These are phyloP conservation scores for Serranus cabrilla DNA, from an alignment of 2,797 vertebrate species.

Conservation along the genomic window DNA sequence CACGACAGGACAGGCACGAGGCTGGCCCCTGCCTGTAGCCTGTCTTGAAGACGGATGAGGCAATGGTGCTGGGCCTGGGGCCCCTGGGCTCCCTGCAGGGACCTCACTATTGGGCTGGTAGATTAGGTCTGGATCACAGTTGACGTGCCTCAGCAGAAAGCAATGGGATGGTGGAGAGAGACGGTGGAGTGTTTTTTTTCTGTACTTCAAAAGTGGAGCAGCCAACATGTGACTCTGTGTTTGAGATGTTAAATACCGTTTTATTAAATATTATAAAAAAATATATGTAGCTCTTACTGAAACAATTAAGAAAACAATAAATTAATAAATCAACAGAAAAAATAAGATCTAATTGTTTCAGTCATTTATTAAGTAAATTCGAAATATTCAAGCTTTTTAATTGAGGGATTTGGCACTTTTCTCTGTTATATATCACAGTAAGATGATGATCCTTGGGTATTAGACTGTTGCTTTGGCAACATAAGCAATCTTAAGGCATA, in stretches of 20 bases:
- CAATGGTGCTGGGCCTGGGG: constrained; percentile 63
- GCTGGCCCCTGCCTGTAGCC: constrained; percentile 53
- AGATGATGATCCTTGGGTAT: not conserved
- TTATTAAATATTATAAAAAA: not conserved
- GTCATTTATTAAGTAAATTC: not conserved
- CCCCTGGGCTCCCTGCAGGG: constrained; percentile 72
- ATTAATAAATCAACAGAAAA: not conserved
- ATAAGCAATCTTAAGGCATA: not conserved
- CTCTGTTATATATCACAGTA: not conserved
- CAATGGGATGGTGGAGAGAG: constrained; percentile 39
- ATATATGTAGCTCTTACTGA: not conserved
- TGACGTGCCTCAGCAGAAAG: constrained; percentile 76
- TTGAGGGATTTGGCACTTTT: not conserved
- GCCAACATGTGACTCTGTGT: constrained; percentile 11
- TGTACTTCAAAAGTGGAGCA: constrained; percentile 27
- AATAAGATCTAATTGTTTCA: not conserved
- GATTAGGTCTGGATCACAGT: constrained; percentile 84
- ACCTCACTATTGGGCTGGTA: constrained; percentile 78
- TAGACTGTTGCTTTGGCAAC: constrained; percentile 1
- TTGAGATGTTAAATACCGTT: constrained; percentile 13
- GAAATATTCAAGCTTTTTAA: not conserved
- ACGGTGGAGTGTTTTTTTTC: constrained; percentile 22
- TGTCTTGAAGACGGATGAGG: constrained; percentile 83
- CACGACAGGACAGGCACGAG: constrained; percentile 38
- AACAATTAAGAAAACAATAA: not conserved